Evolutionary conservation across 2,888 invertebrate species (phyloP), one percentile per base, ranked within the genome.

Genomic region (Ennomos erosarius): DNA sequence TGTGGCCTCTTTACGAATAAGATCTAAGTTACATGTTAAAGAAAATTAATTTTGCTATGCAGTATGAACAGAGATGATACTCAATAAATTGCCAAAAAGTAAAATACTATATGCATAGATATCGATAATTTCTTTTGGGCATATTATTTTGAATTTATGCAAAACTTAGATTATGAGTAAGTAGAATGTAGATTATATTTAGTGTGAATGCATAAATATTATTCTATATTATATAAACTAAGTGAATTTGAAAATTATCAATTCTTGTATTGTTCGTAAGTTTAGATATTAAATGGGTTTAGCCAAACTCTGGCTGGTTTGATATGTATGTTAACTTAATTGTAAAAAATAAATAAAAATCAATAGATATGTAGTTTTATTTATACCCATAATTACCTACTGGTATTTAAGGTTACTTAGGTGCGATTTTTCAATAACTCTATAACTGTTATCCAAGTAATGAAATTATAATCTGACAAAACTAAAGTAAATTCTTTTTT

Each of bases 61-160:
- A 92, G 67, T 69, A 69, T 69, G 68, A 69, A 67, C 92, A 92
- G 88, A 92, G 91, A 92, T 92, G 92, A 93, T 93, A 93, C 93
- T 93, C 93, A 93, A 89, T 92, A 90, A 91, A 92, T 93, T 93
- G 93, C 93, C 93, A 93, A 93, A 93, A 93, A 92, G 90, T 92
- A 88, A 91, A 90, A 90, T 91, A 69, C 84, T 87, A 90, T 91
- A 91, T 92, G 90, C 90, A 90, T 92, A 92, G 90, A 89, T 92
- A 88, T 90, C 90, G 90, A 91, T 90, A 91, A 90, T 90, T 92
- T 89, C 90, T 92, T 92, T 92, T 91, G 91, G 92, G 92, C 92
- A 91, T 91, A 91, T 91, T 92, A 91, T 90, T 92, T 91, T 92
- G 88, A 90, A 90, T 90, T 90, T 91, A 90, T 91, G 91, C 90